Base-by-base conservation (phyloP, 2,113 vertebrate species). In the Acanthisitta chloris region DNA sequence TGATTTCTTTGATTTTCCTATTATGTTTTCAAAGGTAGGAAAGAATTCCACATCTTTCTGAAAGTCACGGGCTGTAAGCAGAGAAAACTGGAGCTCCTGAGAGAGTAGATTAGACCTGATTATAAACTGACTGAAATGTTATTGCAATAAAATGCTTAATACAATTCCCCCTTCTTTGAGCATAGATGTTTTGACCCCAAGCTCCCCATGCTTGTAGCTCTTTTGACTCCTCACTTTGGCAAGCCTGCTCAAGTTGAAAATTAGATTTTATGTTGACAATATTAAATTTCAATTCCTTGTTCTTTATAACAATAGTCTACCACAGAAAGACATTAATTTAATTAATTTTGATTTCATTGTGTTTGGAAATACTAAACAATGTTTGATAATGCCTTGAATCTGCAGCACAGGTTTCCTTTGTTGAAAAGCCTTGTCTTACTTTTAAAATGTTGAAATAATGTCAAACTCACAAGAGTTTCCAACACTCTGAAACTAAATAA, bases 81-180 rank as follows among this genome's bases (percentile, higher is more conserved):
- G 92, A 96, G 94, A 96, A 97, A 97, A 57, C 69, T 79, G 94
- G 90, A 97, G 91, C 82, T 96, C 95, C 90, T 97, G 95, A 86
- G 95, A 97, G 91, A 92, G 88, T 91, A 97, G 95, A 96, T 97
- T 97, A 97, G 91, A 97, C 74, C 83, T 38, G 76, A 96, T 98
- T 97, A 96, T 94, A 97, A 94, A 95, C 85, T 95, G 85, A 97
- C 88, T 95, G 95, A 97, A 97, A 94, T 96, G 80, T 88, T 94
- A 92, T 88, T 96, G 95, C 95, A 97, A 95, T 94, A 96, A 97
- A 97, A 96, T 94, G 33, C 31, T 65, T 92, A 90, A 92, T 88
- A 87, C 76, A 86, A 91, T 90, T 90, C 72, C 48, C 12, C 73
- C 15, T 61, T 64, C 45, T 77, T 76, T 55, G 38, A 59, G 43